Base-by-base conservation (phyloP, 2,797 vertebrate species). In the Hylomyscus alleni region DNA sequence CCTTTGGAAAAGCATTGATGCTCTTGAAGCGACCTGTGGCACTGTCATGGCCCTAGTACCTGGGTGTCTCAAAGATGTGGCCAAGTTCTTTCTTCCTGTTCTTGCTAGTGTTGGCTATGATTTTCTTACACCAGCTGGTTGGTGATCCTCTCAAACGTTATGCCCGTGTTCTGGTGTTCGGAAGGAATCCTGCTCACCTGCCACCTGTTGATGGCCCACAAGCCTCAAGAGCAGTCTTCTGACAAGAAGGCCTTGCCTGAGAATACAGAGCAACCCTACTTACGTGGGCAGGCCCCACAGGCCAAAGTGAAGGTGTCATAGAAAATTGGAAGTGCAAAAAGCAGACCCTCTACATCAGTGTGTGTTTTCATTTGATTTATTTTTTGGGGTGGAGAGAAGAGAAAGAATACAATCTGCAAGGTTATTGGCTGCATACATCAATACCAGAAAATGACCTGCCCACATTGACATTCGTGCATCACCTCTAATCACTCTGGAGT, bases 121-220 rank as follows among this genome's bases (percentile, higher is more conserved):
- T 99, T 44, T 99, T 99, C 97, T 99, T 99, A 98, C 99, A 99
- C 97, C 99, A 99, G 98, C 99, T 99, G 3, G 99, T 99, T 10
- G 99, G 99, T 47, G 99, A 99, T 98, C 99, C 99, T 4, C 99
- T 99, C 92, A 99, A 99, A 97, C 99, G 99, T n/a, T 99, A 99
- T 0, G 99, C 99, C 95, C 99, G 99, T 0, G 99, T 99, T 90
- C 98, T 99, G 34, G 99, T 99, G 95, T 99, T 99, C 69, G 99
- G 99, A 26, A 99, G 99, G 99, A 26, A 99, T 99, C 97, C 99
- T 99, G 93, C 99, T 99, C 44, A 99, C 99, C 93, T 99, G 99
- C 95, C 99, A 99, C 37, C 99, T 99, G 97, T 99, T 99, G 34
- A 99, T 99, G 0, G 99, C 99, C 37, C 99, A 99, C 34, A 99